A percentile compares a stretch with the other conserved stretches of the same genome.
phyloP scores from a whole-genome alignment of 35 echinoderm and acorn worm species.

The Patiria miniata region DNA sequence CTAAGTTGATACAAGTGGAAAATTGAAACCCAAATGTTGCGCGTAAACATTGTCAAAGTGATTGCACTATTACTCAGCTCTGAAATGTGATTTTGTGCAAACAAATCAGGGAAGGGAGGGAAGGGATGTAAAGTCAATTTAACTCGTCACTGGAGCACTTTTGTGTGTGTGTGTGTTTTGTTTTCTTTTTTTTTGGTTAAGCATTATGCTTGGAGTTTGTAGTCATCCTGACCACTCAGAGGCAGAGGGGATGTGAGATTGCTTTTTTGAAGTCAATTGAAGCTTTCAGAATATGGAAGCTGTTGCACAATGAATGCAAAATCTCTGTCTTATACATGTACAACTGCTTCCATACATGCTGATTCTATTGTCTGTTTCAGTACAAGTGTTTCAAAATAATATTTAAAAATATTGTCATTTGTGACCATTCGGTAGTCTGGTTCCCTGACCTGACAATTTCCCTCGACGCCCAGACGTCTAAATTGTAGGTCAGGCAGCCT shows the following conservation, averaged over 20 bases:
- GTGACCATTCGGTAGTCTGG: too few species aligned
- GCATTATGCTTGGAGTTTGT: conserved; percentile 13
- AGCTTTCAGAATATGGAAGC: background rate
- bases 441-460: too few species aligned
- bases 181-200: background rate
- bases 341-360: too few species aligned
- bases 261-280: conserved; percentile 16
- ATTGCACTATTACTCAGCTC: conserved; percentile 29
- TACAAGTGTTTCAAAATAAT: too few species aligned
- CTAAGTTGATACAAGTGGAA: conserved; percentile 25
- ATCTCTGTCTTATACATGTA: too few species aligned
- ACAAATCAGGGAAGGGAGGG: background rate
- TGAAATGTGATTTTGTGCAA: conserved; percentile 26
- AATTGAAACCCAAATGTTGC: conserved; percentile 31
- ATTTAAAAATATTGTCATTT: too few species aligned
- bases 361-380: too few species aligned
- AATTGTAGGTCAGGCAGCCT: too few species aligned
- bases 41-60: conserved; percentile 20
- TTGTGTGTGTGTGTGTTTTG: too few species aligned
- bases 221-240: background rate
- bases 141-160: background rate
- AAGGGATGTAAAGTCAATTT: background rate
- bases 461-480: too few species aligned
- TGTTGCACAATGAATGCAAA: background rate
- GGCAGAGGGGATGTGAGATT: background rate